Conservation (phyloP, 2,113 vertebrate species). For the Malurus cyaneus region DNA sequence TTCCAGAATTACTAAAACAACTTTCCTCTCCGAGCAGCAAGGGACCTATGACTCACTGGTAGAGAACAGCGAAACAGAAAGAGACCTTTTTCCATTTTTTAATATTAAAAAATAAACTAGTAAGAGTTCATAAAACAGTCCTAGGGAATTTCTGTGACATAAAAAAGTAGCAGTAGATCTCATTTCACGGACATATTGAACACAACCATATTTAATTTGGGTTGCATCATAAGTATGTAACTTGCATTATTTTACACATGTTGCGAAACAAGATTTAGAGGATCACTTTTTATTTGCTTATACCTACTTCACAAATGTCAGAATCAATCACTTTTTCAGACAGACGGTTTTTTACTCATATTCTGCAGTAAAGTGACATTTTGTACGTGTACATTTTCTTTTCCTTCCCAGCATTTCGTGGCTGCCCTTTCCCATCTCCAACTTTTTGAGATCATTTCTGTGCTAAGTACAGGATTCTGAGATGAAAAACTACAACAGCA, state of each 20-base stretch:
- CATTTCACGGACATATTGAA: constrained; percentile 21
- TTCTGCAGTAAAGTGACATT: background rate
- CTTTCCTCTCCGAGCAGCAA: constrained; percentile 61
- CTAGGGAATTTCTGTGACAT: background rate
- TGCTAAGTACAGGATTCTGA: background rate
- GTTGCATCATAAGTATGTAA: background rate
- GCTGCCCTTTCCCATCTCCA: background rate
- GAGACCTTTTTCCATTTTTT: constrained; percentile 51
- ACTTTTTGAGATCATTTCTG: background rate
- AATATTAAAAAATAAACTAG: constrained; percentile 63
- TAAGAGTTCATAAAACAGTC: constrained; percentile 33
- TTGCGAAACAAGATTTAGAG: constrained; percentile 18
- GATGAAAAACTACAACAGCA: background rate
- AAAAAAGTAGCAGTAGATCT: background rate
- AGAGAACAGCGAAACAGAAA: constrained; percentile 50
- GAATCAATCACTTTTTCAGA: background rate
- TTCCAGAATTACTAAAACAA: constrained; percentile 75
- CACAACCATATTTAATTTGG: background rate
- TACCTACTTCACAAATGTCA: constrained; percentile 8
- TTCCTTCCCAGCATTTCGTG: background rate
- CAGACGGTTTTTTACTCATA: background rate
- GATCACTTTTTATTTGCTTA: constrained; percentile 34
- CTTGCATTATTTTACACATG: background rate
- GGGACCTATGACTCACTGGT: constrained; percentile 58
- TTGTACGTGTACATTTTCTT: background rate